Evolutionary conservation across 92 coral and sea anemone genomes (phyloP).

Genomic region (Zoanthus gigantus): DNA sequence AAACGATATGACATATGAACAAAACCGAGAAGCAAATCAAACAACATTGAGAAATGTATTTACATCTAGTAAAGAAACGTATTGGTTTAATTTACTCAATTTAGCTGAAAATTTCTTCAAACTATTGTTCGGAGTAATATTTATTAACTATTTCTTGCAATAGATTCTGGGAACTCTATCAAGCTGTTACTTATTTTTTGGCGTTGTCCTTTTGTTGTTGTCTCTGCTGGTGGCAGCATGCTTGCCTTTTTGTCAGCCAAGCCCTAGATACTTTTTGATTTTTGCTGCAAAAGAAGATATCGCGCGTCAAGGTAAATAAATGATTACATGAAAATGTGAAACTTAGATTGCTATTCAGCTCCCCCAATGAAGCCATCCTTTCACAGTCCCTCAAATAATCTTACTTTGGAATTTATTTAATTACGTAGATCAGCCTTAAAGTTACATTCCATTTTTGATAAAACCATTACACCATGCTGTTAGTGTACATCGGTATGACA

Average conservation of each 20-base stretch:
- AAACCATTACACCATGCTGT: too few relatives aligned
- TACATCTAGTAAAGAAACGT: too few relatives aligned
- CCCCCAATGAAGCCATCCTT: too few relatives aligned
- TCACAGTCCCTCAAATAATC: too few relatives aligned
- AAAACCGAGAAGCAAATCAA: background rate
- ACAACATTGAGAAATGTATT: background rate
- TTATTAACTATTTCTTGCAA: background rate
- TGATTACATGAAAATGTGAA: background rate
- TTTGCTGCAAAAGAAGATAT: slow-evolving; percentile 18
- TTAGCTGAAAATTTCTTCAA: background rate
- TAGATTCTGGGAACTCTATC: slow-evolving; percentile 32
- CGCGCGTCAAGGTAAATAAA: slow-evolving; percentile 7
- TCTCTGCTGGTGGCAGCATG: slow-evolving; percentile 1
- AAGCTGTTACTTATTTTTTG: slow-evolving; percentile 22
- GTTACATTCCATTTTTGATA: too few relatives aligned
- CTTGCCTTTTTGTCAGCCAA: slow-evolving; percentile 30
- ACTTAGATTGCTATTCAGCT: too few relatives aligned
- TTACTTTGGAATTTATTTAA: too few relatives aligned
- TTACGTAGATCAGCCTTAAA: too few relatives aligned
- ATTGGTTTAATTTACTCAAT: background rate
- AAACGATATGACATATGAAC: too few relatives aligned
- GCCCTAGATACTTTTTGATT: slow-evolving; percentile 38
- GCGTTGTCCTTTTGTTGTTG: slow-evolving; percentile 6
- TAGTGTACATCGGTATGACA: too few relatives aligned
- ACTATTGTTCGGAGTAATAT: background rate